Evolutionary conservation across 1,140 invertebrate species (phyloP), one percentile per base, ranked within the genome.

Genomic region (Bombus soroeensis): DNA sequence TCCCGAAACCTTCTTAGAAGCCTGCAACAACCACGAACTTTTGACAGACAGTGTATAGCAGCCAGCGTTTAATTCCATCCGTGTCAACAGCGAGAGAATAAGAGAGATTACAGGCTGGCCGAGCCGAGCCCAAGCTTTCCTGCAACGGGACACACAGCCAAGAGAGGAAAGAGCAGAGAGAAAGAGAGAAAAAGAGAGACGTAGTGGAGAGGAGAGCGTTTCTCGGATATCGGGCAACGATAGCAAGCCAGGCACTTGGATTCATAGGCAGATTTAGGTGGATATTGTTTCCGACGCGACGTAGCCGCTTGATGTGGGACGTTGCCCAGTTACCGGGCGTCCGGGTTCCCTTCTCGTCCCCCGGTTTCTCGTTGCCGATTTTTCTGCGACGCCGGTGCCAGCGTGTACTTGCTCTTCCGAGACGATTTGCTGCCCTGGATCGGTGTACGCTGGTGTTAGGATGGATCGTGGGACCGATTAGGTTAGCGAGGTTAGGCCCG

Each of bases 251-350:
- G 28, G n/a, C 68, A 34, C 70, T 28, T 47, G n/a, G 81, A 68
- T 76, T 53, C 74, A 83, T 83, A 83, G 81, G 81, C 74, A 83
- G 81, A 83, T 83, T 83, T 83, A 83, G 81, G 74, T 83, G 81
- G 81, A 83, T 83, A 83, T 77, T 83, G 81, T 83, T 83, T 77
- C 81, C 73, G 64, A 83, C 64, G 37, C 53, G 73, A 43, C 34
- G 64, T 39, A 15, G 18, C n/a, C 34, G n/a, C 41, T 25, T 39
- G 81, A 83, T 83, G 62, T 83, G 64, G 81, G 74, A 83, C 81
- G 74, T 57, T 59, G 74, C 34, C 47, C 74, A 32, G 81, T 75
- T 83, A 75, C 64, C 41, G 62, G 41, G 59, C 43, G 72, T 83
- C 81, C 72, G 72, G 81, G 81, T 76, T 62, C 75, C 47, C 75